Base-by-base conservation (phyloP, 1,140 invertebrate species). In the Macrocentrus cingulum region DNA sequence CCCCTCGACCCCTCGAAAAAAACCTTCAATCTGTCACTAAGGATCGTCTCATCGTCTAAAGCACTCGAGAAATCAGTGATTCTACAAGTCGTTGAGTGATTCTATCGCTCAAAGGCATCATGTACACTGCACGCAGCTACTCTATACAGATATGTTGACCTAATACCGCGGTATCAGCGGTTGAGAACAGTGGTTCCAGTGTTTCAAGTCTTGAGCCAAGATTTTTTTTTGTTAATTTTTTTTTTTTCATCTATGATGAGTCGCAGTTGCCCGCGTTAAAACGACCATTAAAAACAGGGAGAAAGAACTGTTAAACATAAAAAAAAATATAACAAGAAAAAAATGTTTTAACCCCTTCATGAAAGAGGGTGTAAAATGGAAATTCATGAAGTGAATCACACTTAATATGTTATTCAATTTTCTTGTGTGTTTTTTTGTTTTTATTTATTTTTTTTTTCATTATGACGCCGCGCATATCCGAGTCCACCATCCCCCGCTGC, bases 171-270 rank as follows among this genome's bases (percentile, higher is more conserved):
- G 34, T 23, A 44, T 20, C 45, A n/a, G n/a, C n/a, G n/a, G n/a
- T n/a, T n/a, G n/a, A n/a, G 48, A 68, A 71, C 69, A 72, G 69
- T 65, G 57, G 52, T 59, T 23, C 53, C 66, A 71, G 64, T 70
- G 66, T 71, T 66, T 37, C 34, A 32, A 8, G 42, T 46, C 25
- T 18, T 45, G 59, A 65, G 64, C 68, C 69, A 72, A 69, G 66
- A n/a, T n/a, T n/a, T n/a, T n/a, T n/a, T n/a, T n/a, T n/a, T n/a
- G n/a, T n/a, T n/a, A n/a, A n/a, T n/a, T n/a, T n/a, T n/a, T n/a
- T n/a, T n/a, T 72, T 68, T 66, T 65, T 64, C 61, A 64, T 61
- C 22, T 64, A 63, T 70, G 68, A 71, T 64, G 69, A 71, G 63
- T 62, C 67, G 60, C 69, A 72, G 70, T 70, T 60, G 55, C 61